Conservation (phyloP, 2,888 invertebrate species). For the Brachyopa scutellaris region DNA sequence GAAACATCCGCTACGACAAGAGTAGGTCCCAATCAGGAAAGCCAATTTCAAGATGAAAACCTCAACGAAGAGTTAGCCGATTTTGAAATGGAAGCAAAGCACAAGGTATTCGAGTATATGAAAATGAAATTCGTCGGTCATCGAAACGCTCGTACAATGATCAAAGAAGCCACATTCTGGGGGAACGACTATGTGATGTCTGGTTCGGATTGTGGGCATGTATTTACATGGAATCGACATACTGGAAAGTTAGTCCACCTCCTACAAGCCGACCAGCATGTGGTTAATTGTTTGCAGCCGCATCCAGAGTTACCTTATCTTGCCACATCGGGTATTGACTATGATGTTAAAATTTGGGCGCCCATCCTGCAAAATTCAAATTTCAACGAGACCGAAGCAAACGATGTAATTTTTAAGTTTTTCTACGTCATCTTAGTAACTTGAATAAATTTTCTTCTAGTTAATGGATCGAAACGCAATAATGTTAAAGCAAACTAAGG, state of each 20-base stretch:
- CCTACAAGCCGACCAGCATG: slow-evolving; percentile 90
- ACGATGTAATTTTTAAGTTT: slow-evolving; percentile 81
- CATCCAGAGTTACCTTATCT: slow-evolving; percentile 89
- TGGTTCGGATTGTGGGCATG: slow-evolving; percentile 94
- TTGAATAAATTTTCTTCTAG: slow-evolving; percentile 83
- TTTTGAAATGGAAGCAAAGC: slow-evolving; percentile 75
- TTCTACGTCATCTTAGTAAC: too few relatives aligned
- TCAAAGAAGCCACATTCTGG: slow-evolving; percentile 94
- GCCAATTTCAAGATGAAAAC: slow-evolving; percentile 74
- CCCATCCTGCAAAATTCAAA: slow-evolving; percentile 85
- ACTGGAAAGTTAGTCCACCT: slow-evolving; percentile 88
- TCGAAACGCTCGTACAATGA: slow-evolving; percentile 90
- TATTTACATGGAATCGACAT: slow-evolving; percentile 90
- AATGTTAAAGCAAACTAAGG: slow-evolving; percentile 93
- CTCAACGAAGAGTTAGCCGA: slow-evolving; percentile 76
- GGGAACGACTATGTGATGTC: slow-evolving; percentile 91
- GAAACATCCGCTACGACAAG: slow-evolving; percentile 9
- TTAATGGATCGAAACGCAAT: slow-evolving; percentile 89
- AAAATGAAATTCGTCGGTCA: slow-evolving; percentile 89
- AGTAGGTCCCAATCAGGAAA: slow-evolving; percentile 41
- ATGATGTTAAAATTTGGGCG: slow-evolving; percentile 92
- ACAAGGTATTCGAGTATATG: slow-evolving; percentile 81
- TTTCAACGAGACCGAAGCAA: slow-evolving; percentile 86
- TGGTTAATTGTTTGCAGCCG: slow-evolving; percentile 92
- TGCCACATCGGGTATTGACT: slow-evolving; percentile 94